phyloP scores from a whole-genome alignment of 2,888 invertebrate species.

The Tenthredo amoena region DNA sequence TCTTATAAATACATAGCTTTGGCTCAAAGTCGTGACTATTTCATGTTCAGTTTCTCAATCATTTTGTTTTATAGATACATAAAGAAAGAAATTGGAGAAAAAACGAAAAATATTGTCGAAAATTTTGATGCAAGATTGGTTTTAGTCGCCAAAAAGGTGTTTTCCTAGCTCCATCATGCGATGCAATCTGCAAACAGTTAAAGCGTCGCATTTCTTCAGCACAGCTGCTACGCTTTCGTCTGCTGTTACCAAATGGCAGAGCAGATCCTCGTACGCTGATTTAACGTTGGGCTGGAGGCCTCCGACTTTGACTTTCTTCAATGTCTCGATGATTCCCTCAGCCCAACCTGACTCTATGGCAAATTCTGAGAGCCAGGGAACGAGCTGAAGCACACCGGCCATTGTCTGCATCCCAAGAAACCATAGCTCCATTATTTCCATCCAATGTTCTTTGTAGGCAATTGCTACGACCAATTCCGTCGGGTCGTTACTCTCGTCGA shows the following conservation, averaged over 20 bases:
- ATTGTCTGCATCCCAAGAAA: slow-evolving; percentile 97
- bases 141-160: slow-evolving; percentile 91
- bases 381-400: slow-evolving; percentile 88
- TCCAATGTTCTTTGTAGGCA: slow-evolving; percentile 93
- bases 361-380: slow-evolving; percentile 95
- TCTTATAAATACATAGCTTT: not conserved
- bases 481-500: slow-evolving; percentile 93
- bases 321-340: slow-evolving; percentile 90
- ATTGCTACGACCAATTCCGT: slow-evolving; percentile 91
- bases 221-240: slow-evolving; percentile 87
- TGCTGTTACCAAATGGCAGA: slow-evolving; percentile 91
- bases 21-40: not conserved
- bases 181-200: slow-evolving; percentile 92
- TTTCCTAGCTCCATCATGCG: slow-evolving; percentile 94
- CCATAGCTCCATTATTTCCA: slow-evolving; percentile 94
- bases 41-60: not conserved
- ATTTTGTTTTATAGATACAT: not conserved
- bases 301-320: slow-evolving; percentile 91
- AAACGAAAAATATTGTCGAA: not conserved
- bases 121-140: no score
- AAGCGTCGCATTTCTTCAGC: slow-evolving; percentile 89
- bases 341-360: slow-evolving; percentile 97
- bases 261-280: slow-evolving; percentile 94
- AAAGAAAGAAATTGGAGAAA: not conserved
- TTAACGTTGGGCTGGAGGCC: slow-evolving; percentile 91